These are phyloP conservation scores for Diadumene lineata DNA, from an alignment of 92 coral and sea anemone species.

Conservation along the genomic window DNA sequence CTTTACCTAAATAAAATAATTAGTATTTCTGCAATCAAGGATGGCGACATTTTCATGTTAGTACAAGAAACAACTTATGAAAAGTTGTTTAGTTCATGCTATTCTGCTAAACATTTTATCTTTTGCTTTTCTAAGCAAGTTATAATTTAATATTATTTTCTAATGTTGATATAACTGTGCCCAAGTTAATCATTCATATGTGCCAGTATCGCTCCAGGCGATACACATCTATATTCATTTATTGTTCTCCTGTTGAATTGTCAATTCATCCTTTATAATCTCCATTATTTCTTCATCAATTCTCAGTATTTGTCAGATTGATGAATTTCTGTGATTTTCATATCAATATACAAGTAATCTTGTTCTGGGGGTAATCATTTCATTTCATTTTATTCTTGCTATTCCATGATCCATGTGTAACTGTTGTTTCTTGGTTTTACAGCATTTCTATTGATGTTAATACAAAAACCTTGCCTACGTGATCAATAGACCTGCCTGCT, in stretches of 20 bases:
- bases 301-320: conserved; percentile 13
- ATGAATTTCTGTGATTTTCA: too few relatives aligned
- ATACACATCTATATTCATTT: conserved; percentile 13
- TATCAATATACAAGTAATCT: too few relatives aligned
- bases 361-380: background rate
- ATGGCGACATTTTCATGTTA: background rate
- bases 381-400: conserved; percentile 20
- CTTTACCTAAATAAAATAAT: background rate
- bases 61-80: conserved; percentile 17
- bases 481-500: conserved; percentile 53
- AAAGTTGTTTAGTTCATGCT: conserved; percentile 32
- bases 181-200: background rate
- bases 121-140: background rate
- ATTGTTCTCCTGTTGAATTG: background rate
- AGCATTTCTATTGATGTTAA: conserved; percentile 22
- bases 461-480: conserved; percentile 41
- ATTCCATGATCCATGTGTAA: conserved; percentile 23
- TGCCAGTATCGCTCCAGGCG: conserved; percentile 40
- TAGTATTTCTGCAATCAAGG: conserved; percentile 4
- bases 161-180: background rate
- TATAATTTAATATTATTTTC: background rate
- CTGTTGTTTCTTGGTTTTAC: conserved; percentile 31
- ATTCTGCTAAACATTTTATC: background rate
- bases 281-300: conserved; percentile 9
- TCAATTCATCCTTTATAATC: conserved; percentile 22